Conservation (phyloP, 2,113 vertebrate species). For the Anolis sagrei region DNA sequence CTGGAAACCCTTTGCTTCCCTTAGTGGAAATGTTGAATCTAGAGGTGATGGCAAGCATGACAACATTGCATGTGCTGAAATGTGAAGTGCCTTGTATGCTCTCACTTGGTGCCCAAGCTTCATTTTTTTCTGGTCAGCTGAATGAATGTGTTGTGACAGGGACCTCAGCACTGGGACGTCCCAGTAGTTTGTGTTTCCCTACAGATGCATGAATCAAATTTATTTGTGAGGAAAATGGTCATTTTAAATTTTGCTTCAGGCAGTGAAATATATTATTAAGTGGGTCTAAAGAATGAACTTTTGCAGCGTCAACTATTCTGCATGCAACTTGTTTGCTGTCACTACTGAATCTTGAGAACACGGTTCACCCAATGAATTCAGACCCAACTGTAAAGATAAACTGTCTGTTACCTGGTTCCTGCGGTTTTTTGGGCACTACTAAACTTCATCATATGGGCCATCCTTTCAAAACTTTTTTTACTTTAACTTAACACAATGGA, state of each 20-base stretch:
- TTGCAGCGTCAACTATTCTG: too few species aligned
- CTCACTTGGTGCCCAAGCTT: neutral
- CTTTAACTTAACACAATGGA: too few species aligned
- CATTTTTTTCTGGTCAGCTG: neutral
- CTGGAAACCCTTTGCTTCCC: neutral
- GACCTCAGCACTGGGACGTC: neutral
- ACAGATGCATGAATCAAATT: neutral
- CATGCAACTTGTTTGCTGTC: neutral
- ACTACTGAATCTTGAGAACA: neutral
- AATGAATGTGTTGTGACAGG: slow-evolving; percentile 17
- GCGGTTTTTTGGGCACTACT: neutral
- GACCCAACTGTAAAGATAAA: neutral
- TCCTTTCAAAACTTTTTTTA: too few species aligned
- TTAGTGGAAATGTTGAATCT: neutral
- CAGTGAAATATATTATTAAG: neutral
- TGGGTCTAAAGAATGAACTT: neutral
- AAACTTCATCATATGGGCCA: neutral
- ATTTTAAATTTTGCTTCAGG: slow-evolving; percentile 9
- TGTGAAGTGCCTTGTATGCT: neutral
- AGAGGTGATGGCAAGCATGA: neutral
- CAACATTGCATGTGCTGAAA: neutral
- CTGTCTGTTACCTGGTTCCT: neutral
- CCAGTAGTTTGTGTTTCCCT: neutral
- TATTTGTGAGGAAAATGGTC: neutral
- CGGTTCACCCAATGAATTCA: neutral